Evolutionary conservation across 2,888 invertebrate genomes (phyloP), one percentile per base, ranked within the genome.

Genomic region (Cephalotes varians): DNA sequence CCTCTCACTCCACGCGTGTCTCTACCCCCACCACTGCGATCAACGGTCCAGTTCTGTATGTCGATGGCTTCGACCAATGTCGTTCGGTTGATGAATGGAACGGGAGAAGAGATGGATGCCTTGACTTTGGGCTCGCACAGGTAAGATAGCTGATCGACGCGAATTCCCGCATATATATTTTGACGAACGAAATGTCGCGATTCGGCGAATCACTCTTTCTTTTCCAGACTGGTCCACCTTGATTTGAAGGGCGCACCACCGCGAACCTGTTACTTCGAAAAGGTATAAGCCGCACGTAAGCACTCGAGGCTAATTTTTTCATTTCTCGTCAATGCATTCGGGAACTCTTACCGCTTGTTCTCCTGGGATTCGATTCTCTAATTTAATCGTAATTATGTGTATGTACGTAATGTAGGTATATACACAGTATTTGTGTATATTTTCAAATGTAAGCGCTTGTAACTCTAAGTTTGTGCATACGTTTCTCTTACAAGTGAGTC

Each of bases 231-330:
- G 84, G 96, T 97, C 79, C 97, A 97, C 93, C 95, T 97, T 87
- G 97, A 97, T 94, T 93, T 97, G 81, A 97, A 97, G 94, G 97
- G 97, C 65, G 97, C 97, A 44, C 97, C 97, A 6, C 96, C 97
- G 54, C 96, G 96, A 92, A 93, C 96, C 7, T 93, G 94, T 69
- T 96, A 95, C 91, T 95, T 96, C 69, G 95, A 96, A 94, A 95
- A 96, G 95, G 96, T 94, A 89, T 86, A 44, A 1, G 2, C 15
- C 31, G 12, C 9, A 31, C 12, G 0, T 44, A 34, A 69, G 69
- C 44, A 0, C 31, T 69, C 34, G 5, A 37, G n/a, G 10, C n/a
- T 37, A 1, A 21, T 37, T 49, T 34, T 12, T 56, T 60, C 21
- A 34, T 31, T 10, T 15, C 3, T 6, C 12, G 18, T 10, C n/a